These are phyloP conservation scores for Tyria jacobaeae DNA, from an alignment of 2,888 invertebrate genomes.

Conservation along the genomic window DNA sequence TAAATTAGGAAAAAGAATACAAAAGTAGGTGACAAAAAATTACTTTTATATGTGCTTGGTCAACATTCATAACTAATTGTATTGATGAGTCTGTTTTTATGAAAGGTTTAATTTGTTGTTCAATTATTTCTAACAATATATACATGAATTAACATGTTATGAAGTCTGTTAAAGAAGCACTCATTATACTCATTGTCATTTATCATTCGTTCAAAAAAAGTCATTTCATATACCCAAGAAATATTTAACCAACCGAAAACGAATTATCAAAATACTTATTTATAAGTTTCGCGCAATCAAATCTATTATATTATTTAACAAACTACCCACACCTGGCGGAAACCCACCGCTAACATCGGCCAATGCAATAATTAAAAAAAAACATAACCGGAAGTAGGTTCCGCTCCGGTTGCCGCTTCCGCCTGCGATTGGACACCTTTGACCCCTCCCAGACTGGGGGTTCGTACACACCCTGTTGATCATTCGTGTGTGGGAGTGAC, in stretches of 20 bases:
- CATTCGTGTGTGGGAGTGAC: conserved; percentile 20
- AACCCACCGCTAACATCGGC: conserved; percentile 48
- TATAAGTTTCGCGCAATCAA: conserved; percentile 15
- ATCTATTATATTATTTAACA: conserved; percentile 25
- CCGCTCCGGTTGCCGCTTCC: conserved; percentile 71
- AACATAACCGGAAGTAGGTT: conserved; percentile 70
- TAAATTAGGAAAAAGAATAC: no score
- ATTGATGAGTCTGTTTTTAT: no score
- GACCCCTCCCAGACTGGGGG: conserved; percentile 74
- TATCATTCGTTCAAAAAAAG: conserved; percentile 1
- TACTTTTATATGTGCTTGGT: no score
- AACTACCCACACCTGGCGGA: conserved; percentile 70
- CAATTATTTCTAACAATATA: no score
- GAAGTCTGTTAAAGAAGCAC: no score
- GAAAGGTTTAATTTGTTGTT: no score
- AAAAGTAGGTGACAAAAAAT: no score
- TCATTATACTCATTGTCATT: not conserved
- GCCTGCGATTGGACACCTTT: conserved; percentile 81
- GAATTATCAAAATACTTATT: not conserved
- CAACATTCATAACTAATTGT: no score
- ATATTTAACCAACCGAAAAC: not conserved
- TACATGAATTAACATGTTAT: no score
- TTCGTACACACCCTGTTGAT: conserved; percentile 28
- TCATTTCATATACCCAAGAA: not conserved
- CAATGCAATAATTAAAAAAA: conserved; percentile 72